Evolutionary conservation across 2,113 vertebrate species (phyloP), one percentile per base, ranked within the genome.

Genomic region (Scolopax mira): DNA sequence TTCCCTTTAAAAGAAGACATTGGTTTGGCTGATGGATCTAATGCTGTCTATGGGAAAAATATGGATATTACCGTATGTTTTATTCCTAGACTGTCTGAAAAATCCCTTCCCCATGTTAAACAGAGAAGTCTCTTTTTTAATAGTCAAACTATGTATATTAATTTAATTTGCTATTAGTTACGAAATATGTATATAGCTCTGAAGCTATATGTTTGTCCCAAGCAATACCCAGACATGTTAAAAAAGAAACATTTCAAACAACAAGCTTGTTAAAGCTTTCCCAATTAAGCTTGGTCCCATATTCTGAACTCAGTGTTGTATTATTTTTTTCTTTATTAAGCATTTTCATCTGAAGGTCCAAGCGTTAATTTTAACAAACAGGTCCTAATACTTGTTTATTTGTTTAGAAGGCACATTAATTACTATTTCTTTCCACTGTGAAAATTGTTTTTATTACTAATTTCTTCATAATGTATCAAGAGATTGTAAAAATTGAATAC

Each of bases 391-490:
- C 70, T 96, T 97, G 73, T 54, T 69, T 81, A 30, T 92, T 84
- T 90, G 6, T 62, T 9, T 55, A 95, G 66, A 92, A 82, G 66
- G 64, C 3, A 46, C 5, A 18, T 72, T 60, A 73, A 57, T 64
- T 64, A 22, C 4, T 83, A 15, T 74, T 94, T 96, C 78, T 97
- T 94, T 74, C 44, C 89, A 82, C 19, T 90, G 79, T 89, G 92
- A 97, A 97, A 96, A 74, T 30, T 81, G n/a, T 85, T 97, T 97
- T 97, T 90, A 93, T 89, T 96, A 79, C 55, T 97, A 80, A 77
- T 97, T 96, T 97, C 85, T 97, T 96, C 30, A 67, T 94, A 96
- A 96, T 94, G 93, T 37, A 84, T 3, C 25, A 78, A 33, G 77
- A 85, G 21, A 74, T 18, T 55, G 37, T 66, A 48, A 62, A 84